Percentiles rank a stretch among this genome's conserved stretches.
These are phyloP conservation scores for Pterostichus niger DNA, from an alignment of 2,888 invertebrate species.

Conservation along the genomic window DNA sequence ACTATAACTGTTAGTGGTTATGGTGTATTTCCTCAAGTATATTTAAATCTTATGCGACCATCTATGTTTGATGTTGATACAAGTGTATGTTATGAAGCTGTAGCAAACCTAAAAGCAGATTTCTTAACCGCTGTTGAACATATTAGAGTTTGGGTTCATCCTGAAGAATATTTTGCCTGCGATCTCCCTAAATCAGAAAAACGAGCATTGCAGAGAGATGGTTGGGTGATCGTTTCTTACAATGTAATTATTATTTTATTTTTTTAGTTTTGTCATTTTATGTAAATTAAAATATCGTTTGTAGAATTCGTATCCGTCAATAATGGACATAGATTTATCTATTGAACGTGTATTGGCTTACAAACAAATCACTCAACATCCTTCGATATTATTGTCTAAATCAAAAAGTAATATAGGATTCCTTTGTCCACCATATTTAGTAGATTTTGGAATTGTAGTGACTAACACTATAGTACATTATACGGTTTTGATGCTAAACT, in stretches of 20 bases:
- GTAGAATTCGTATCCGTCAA: conserved; percentile 78
- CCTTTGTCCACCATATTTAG: conserved; percentile 76
- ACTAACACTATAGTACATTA: conserved; percentile 77
- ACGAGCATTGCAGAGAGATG: conserved; percentile 69
- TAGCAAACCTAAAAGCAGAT: conserved; percentile 76
- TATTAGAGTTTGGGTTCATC: conserved; percentile 66
- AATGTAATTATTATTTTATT: conserved; percentile 68
- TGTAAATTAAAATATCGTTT: too few species aligned
- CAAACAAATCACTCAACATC: conserved; percentile 74
- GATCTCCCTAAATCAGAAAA: conserved; percentile 67
- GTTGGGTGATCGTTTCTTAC: conserved; percentile 73
- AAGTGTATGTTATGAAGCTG: conserved; percentile 76
- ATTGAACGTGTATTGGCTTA: conserved; percentile 80
- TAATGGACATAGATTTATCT: conserved; percentile 82
- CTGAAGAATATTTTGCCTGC: conserved; percentile 41
- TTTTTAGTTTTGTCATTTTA: too few species aligned
- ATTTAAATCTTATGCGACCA: conserved; percentile 78
- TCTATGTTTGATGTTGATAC: conserved; percentile 73
- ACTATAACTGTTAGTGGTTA: conserved; percentile 80
- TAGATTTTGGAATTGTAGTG: conserved; percentile 81
- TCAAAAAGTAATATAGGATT: background rate
- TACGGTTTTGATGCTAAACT: conserved; percentile 78
- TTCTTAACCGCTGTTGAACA: conserved; percentile 75
- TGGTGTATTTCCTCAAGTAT: conserved; percentile 81
- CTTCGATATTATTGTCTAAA: background rate